These are phyloP conservation scores for Clunio marinus DNA, from an alignment of 2,888 invertebrate genomes.

Conservation along the genomic window DNA sequence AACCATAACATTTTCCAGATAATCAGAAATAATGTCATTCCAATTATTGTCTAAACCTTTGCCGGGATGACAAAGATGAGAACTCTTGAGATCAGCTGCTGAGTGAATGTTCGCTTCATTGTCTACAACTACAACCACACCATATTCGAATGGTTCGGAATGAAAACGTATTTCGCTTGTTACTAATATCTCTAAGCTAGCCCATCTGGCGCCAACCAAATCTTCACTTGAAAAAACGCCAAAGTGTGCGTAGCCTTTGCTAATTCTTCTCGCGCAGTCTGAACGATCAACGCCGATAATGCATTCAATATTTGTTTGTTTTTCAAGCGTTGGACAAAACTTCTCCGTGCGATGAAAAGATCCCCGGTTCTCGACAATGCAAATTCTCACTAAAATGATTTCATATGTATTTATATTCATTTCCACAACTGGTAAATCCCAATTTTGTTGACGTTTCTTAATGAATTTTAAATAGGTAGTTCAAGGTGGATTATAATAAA, in stretches of 20 bases:
- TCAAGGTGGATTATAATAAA: not conserved
- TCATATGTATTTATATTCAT: not conserved
- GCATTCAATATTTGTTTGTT: conserved; percentile 63
- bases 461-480: not conserved
- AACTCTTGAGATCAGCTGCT: conserved; percentile 61
- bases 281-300: conserved; percentile 70
- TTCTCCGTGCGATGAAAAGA: conserved; percentile 57
- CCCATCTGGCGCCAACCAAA: conserved; percentile 68
- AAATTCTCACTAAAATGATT: conserved; percentile 60
- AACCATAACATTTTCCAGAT: conserved; percentile 70
- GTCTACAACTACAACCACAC: conserved; percentile 64
- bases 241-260: conserved; percentile 75
- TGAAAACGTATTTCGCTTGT: conserved; percentile 63
- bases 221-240: conserved; percentile 81
- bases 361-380: conserved; percentile 65
- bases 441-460: not conserved
- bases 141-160: conserved; percentile 55
- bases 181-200: conserved; percentile 62
- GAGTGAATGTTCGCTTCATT: conserved; percentile 59
- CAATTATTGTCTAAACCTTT: conserved; percentile 68
- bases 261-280: conserved; percentile 74
- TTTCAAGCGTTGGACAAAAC: conserved; percentile 62
- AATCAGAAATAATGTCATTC: conserved; percentile 72
- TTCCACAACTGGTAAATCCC: not conserved
- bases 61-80: conserved; percentile 78